phyloP scores from a whole-genome alignment of 2,888 invertebrate species.

The Chymomyza caudatula region DNA sequence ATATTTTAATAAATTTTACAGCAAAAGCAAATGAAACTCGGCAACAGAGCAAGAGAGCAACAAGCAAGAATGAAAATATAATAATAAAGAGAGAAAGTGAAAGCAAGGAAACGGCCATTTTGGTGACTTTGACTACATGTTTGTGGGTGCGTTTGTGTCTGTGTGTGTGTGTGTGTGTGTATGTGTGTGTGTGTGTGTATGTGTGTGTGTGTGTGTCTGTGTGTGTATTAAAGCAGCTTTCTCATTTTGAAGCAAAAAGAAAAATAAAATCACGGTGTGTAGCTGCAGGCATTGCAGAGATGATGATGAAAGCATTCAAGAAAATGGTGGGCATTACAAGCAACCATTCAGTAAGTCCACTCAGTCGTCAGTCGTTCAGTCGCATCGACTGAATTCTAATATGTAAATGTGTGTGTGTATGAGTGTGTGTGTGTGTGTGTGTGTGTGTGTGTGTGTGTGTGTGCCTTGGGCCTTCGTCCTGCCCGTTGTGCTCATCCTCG shows the following conservation, averaged over 20 bases:
- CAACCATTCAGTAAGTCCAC: background rate
- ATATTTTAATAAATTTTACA: background rate
- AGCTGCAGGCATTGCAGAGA: background rate
- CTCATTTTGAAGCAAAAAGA: background rate
- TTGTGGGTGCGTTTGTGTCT: no score
- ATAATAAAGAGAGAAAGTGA: background rate
- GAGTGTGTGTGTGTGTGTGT: slow-evolving; percentile 1
- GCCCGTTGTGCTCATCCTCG: background rate
- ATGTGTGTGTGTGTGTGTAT: background rate
- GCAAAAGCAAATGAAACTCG: background rate
- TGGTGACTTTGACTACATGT: background rate
- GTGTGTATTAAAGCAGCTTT: background rate
- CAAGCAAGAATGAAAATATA: background rate
- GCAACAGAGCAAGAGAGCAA: background rate
- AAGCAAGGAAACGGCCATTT: background rate
- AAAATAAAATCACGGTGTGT: background rate
- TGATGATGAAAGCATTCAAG: background rate
- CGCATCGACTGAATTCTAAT: background rate
- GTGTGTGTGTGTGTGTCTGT: background rate
- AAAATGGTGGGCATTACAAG: background rate
- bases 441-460: background rate
- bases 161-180: no score
- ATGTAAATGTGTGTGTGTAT: background rate
- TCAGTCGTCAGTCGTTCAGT: background rate
- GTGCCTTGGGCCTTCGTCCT: slow-evolving; percentile 2